Evolutionary conservation across 2,113 vertebrate genomes (phyloP).

Genomic region (Phylloscopus trochiloides): DNA sequence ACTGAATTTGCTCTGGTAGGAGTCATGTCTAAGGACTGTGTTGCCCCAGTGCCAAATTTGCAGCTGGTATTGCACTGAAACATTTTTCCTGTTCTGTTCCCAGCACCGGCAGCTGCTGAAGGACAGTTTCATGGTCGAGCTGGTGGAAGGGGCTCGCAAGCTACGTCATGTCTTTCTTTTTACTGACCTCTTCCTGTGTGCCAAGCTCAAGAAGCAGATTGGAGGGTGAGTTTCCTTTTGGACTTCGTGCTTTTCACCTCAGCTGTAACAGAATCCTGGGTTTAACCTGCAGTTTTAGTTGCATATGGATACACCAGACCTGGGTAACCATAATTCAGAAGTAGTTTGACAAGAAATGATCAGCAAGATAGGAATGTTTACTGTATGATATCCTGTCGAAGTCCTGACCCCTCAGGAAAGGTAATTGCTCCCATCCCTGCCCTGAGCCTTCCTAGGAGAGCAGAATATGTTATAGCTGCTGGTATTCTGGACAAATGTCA

Average conservation of each 20-base stretch:
- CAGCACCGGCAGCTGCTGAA: conserved; percentile 93
- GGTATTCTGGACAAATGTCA: not conserved
- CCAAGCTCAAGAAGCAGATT: conserved; percentile 95
- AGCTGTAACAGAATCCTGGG: not conserved
- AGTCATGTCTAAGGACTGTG: not conserved
- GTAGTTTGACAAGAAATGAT: not conserved
- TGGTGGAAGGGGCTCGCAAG: conserved; percentile 92
- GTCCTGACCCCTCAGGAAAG: not conserved
- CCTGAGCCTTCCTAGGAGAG: not conserved
- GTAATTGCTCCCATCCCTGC: not conserved
- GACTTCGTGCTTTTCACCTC: not conserved
- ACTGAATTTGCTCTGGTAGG: not conserved
- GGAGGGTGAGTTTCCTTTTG: conserved; percentile 78
- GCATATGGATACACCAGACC: not conserved
- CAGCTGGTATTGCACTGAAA: not conserved
- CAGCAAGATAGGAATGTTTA: not conserved
- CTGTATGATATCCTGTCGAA: not conserved
- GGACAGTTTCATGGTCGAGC: conserved; percentile 96
- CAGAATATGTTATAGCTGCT: not conserved
- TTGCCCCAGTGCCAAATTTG: not conserved
- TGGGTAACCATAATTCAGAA: not conserved
- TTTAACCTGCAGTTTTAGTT: not conserved
- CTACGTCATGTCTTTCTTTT: conserved; percentile 95
- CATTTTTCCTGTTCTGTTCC: not conserved
- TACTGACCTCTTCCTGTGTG: conserved; percentile 91